Base-by-base conservation (phyloP, 2,888 invertebrate genomes). In the Chaetogeoica ovagalla region DNA sequence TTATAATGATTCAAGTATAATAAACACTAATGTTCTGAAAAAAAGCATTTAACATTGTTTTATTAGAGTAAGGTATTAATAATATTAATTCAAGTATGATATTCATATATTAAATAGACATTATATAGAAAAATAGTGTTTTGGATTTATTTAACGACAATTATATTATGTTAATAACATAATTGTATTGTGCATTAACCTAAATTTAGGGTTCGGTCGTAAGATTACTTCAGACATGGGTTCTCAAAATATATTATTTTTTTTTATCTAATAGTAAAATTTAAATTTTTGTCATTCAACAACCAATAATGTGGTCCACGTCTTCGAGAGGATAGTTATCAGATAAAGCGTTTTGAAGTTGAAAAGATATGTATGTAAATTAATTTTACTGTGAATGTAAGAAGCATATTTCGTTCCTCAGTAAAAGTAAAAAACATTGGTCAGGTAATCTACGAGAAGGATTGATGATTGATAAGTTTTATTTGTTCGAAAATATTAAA, bases 381-480 rank as follows among this genome's bases (percentile, higher is more conserved):
- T 30, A 60, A 68, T 60, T 60, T 68, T 60, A 59, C 3, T n/a
- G 21, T 66, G 43, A 59, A 39, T 57, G 23, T 74, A 23, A 39
- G 39, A 74, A 74, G 8, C 15, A 21, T 57, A 30, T 30, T 30
- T 65, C 57, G 39, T 39, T 23, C 4, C 19, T 37, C 43, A 57
- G 57, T 43, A 37, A 74, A 75, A 75, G 19, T n/a, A 66, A 57
- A n/a, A 30, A 75, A 57, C 11, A 43, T 66, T 75, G 65, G 52
- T 74, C 65, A 17, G 39, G 39, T 65, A 65, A 65, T 37, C 73
- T 65, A 60, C 30, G 30, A 37, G 15, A 69, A 77, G 4, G 59
- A 69, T n/a, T n/a, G 39, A 76, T n/a, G 30, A 7, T 60, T 60
- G 21, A 37, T 60, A 97, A 87, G 11, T 90, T 84, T 91, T 91